Evolutionary conservation across 2,888 invertebrate genomes (phyloP), one percentile per base, ranked within the genome.

Genomic region (Dinocampus coccinellae): DNA sequence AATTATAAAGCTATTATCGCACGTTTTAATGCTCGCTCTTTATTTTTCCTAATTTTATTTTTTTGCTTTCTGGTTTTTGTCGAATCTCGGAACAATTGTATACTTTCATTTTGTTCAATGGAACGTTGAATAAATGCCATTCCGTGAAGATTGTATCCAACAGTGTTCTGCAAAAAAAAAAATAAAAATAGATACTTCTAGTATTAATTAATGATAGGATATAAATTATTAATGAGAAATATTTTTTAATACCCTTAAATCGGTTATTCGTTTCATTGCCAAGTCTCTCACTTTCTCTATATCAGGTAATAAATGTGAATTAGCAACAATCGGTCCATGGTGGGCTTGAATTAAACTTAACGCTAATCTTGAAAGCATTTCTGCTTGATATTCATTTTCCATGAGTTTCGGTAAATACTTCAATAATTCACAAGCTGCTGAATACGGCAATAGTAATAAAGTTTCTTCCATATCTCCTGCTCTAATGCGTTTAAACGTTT

Each of bases 401-500:
- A 97, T 89, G 69, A 97, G 89, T 6, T 88, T 84, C 0, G 94
- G 92, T 73, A 98, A 87, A 81, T 92, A 89, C 70, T 91, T 90
- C 0, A 99, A 89, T 61, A 98, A 89, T 64, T 95, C 93, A 81
- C 93, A 92, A 1, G 96, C 95, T 65, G 92, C 91, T 63, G 92
- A 90, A 84, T 97, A 95, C 1, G 98, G 97, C 55, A 99, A 88
- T 11, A 97, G 89, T 0, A 98, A 88, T 0, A 99, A 89, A 0
- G 97, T 92, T 88, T 97, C 97, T 87, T 98, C 97, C 73, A 99
- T 88, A 83, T 98, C 97, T 84, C 95, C 97, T 1, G 96, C 90
- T 75, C 95, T 92, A 78, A 98, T 93, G 81, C 92, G 92, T 82
- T 90, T 92, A 20, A 99, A 83, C 2, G 93, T 93, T 84, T 94